Evolutionary conservation across 2,888 invertebrate genomes (phyloP), one percentile per base, ranked within the genome.

Genomic region (Carpatolechia fugitivella): DNA sequence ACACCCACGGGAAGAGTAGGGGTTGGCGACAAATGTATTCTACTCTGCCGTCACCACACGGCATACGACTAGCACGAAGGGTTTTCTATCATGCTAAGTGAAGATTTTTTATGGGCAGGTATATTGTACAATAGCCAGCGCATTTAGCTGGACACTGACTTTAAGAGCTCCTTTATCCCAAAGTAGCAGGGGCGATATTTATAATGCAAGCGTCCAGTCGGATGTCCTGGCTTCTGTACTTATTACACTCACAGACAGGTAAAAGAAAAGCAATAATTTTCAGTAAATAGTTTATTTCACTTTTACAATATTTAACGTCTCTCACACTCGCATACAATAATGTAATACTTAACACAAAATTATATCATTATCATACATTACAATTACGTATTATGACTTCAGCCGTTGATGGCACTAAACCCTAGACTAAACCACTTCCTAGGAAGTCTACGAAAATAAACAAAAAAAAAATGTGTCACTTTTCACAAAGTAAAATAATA

Each of bases 331-430:
- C 82, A 75, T 78, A 79, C 81, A 80, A 76, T 83, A 24, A 84
- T 80, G 82, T 85, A 83, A 85, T 85, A 85, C 85, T 85, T 82
- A 86, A 76, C 72, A 76, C 72, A 78, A 57, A 77, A 71, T 60
- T 60, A 68, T 63, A 44, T 44, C 66, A 68, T 72, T 63, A 44
- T 44, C 66, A 68, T 72, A 69, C 64, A 71, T 60, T 66, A 69
- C 61, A 63, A 63, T 66, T 66, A 68, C 60, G 61, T 67, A 69
- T 69, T 70, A 79, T 81, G 78, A 81, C 81, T 78, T 71, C 55
- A 75, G 74, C 76, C 76, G 63, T 64, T 64, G 68, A 82, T 82
- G 84, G 83, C 85, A 82, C 79, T 68, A 66, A 64, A 68, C 65
- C 64, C 82, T 83, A 83, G 84, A 82, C 79, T 68, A 66, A 64